Conservation (phyloP, 2,113 vertebrate species). For the Larimichthys crocea region DNA sequence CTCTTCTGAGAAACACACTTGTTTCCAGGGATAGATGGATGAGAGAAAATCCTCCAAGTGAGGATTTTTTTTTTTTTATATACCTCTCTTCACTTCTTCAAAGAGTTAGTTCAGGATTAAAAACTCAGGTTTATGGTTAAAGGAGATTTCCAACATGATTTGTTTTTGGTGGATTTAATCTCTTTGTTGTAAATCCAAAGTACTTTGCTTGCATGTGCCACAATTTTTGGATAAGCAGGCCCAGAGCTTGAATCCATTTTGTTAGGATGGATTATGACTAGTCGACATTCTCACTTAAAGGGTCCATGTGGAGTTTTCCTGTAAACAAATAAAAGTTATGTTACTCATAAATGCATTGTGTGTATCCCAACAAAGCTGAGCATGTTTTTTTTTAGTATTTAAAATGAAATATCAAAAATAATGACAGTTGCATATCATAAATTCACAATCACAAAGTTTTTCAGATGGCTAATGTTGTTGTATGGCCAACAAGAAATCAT, state of each 20-base stretch:
- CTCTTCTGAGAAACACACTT: slow-evolving; percentile 21
- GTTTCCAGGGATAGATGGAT: slow-evolving; percentile 26
- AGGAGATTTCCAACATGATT: background rate
- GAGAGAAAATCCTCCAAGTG: background rate
- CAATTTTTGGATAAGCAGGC: background rate
- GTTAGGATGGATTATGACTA: background rate
- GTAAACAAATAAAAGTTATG: slow-evolving; percentile 8
- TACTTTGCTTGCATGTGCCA: background rate
- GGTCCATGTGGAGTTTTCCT: background rate
- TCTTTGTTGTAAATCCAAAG: background rate
- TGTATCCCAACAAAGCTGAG: background rate
- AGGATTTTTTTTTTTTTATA: background rate
- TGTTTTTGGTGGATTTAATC: background rate
- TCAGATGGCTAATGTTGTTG: background rate
- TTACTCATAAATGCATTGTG: background rate
- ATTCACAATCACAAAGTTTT: background rate
- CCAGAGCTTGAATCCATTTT: background rate
- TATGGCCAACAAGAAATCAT: background rate
- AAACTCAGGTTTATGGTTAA: background rate
- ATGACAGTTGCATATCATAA: background rate
- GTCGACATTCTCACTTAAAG: background rate
- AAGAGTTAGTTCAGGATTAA: background rate
- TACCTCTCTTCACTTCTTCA: background rate
- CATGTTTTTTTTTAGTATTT: background rate
- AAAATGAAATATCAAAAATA: background rate